Conservation (phyloP, 2,113 vertebrate genomes). For the Phrynosoma blainvillii region DNA sequence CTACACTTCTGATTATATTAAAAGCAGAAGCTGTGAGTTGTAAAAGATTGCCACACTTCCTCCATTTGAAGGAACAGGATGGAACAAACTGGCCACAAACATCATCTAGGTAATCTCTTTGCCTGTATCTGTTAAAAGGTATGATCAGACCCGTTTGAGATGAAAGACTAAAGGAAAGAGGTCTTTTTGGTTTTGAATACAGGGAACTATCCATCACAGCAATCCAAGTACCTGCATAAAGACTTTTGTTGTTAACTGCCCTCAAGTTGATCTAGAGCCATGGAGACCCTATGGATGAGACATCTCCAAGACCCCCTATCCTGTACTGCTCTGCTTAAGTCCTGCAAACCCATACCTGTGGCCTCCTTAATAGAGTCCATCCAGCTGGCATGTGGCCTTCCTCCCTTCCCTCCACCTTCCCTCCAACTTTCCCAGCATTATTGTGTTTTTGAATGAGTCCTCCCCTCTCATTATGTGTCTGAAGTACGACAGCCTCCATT, state of each 20-base stretch:
- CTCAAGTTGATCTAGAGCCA: too few species aligned
- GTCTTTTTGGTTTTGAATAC: not conserved
- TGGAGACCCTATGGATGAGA: too few species aligned
- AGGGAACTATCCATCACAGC: not conserved
- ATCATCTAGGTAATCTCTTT: not conserved
- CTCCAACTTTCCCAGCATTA: too few species aligned
- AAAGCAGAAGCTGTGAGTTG: slow-evolving; percentile 17
- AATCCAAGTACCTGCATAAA: not conserved
- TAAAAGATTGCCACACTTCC: slow-evolving; percentile 29
- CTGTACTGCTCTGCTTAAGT: too few species aligned
- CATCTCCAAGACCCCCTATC: too few species aligned
- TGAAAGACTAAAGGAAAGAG: not conserved
- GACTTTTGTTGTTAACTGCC: not conserved
- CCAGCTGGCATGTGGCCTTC: too few species aligned
- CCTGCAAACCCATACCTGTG: too few species aligned
- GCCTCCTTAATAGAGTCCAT: too few species aligned
- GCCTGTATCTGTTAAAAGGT: not conserved
- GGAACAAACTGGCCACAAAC: slow-evolving; percentile 2
- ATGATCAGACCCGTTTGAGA: not conserved
- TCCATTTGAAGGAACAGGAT: slow-evolving; percentile 11
- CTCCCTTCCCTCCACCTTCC: too few species aligned
- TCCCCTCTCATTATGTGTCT: too few species aligned
- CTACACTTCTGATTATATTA: not conserved
- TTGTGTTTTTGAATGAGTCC: too few species aligned
- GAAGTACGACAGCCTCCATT: too few species aligned